Evolutionary conservation across 2,888 invertebrate species (phyloP), one percentile per base, ranked within the genome.

Genomic region (Eupithecia tripunctaria): DNA sequence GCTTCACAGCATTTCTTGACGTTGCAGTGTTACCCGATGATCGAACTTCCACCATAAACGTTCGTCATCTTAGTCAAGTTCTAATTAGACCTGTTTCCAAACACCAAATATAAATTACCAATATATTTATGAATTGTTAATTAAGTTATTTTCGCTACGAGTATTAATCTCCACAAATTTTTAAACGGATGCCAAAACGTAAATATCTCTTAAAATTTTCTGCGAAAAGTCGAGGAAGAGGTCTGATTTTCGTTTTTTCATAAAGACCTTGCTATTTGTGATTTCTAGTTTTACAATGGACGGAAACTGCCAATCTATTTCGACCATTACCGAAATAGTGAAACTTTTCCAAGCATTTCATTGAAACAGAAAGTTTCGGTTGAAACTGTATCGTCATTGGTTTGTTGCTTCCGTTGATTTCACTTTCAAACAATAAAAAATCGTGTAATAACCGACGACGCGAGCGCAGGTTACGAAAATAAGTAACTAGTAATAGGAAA

Each of bases 401-500:
- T 76, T 79, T 63, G 74, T 63, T 66, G 71, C 78, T 72, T 79
- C 80, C 78, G 78, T 62, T 73, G 78, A 79, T 81, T 81, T 81
- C 81, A 79, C 81, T 81, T 79, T 78, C 73, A 63, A 68, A 71
- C 27, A 67, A 73, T 78, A 77, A 77, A 80, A 78, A 78, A 67
- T 59, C 65, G 73, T 68, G 72, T 77, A 72, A 75, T 74, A 70
- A 68, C 67, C 69, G 66, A 71, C 68, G 73, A 71, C 68, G 73
- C 71, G n/a, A 25, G 65, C 67, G 21, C 4, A 10, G 62, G n/a
- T 64, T 64, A 38, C 64, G 63, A 64, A 64, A 64, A 64, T 64
- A 41, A 14, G 6, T 64, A 64, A 38, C 12, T 63, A 12, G 32
- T n/a, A 32, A 32, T 7, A 47, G 43, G 18, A 7, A 29, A 21